Evolutionary conservation across 2,113 vertebrate genomes (phyloP).

Genomic region (Hemibagrus wyckioides): DNA sequence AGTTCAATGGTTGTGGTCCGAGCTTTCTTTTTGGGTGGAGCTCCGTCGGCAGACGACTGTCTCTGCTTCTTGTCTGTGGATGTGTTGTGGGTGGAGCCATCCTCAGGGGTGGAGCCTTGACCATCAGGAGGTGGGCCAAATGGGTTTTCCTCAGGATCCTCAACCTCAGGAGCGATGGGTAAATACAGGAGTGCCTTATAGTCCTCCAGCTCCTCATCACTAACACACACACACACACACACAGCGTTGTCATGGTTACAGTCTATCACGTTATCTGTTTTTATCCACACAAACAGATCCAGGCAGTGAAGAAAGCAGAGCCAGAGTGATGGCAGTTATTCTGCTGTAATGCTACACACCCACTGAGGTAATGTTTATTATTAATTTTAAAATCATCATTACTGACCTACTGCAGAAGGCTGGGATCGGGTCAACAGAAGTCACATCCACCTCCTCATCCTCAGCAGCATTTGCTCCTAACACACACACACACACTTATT

Average conservation of each 20-base stretch:
- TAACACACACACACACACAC: slow-evolving; percentile 55
- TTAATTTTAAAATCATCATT: not conserved
- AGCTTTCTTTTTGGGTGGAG: slow-evolving; percentile 93
- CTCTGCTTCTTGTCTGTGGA: slow-evolving; percentile 87
- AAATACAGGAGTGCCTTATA: slow-evolving; percentile 92
- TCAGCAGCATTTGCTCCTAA: slow-evolving; percentile 93
- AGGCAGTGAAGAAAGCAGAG: not conserved
- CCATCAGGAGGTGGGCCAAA: slow-evolving; percentile 91
- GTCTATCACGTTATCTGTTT: not conserved
- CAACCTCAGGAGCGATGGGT: slow-evolving; percentile 95
- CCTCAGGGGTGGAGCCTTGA: slow-evolving; percentile 78
- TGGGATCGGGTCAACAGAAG: slow-evolving; percentile 93
- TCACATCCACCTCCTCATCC: slow-evolving; percentile 96
- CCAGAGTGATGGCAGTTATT: too few species aligned
- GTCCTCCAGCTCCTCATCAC: slow-evolving; percentile 96
- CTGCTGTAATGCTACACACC: too few species aligned
- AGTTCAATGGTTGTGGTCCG: slow-evolving; percentile 97
- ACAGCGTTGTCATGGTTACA: not conserved
- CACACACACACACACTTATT: slow-evolving; percentile 22
- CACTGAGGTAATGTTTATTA: not conserved
- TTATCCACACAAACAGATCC: not conserved
- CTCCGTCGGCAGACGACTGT: slow-evolving; percentile 86
- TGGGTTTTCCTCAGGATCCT: slow-evolving; percentile 96
- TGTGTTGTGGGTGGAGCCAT: slow-evolving; percentile 61
- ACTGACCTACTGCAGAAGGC: slow-evolving; percentile 94